phyloP scores from a whole-genome alignment of 2,888 invertebrate genomes.

The Hofmannophila pseudospretella region DNA sequence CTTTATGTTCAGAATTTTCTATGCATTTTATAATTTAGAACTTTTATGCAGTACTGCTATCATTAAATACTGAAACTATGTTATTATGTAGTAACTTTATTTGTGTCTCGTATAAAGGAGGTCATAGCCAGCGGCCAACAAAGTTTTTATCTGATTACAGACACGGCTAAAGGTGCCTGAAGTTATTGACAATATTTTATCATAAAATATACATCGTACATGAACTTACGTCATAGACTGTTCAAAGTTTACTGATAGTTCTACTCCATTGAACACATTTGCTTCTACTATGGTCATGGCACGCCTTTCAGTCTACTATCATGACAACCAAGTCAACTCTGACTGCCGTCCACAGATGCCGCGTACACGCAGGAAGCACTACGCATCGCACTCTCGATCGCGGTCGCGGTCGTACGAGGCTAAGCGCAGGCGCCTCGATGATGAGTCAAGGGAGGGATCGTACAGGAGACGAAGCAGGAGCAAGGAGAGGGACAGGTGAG shows the following conservation, averaged over 20 bases:
- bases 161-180: too few relatives aligned
- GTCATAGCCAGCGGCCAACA: too few relatives aligned
- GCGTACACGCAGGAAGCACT: slow-evolving; percentile 88
- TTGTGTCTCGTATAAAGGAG: too few relatives aligned
- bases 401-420: slow-evolving; percentile 78
- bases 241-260: neutral
- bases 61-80: too few relatives aligned
- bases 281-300: neutral
- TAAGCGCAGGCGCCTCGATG: slow-evolving; percentile 85
- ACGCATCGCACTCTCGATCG: slow-evolving; percentile 80
- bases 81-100: too few relatives aligned
- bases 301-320: neutral
- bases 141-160: too few relatives aligned
- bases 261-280: neutral
- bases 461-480: slow-evolving; percentile 69
- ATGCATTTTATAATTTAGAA: too few relatives aligned
- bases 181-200: too few relatives aligned
- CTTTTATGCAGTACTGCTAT: too few relatives aligned
- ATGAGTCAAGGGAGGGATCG: slow-evolving; percentile 59
- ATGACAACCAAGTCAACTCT: neutral
- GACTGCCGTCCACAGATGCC: slow-evolving; percentile 82
- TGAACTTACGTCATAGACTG: too few relatives aligned
- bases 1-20: too few relatives aligned
- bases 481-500: slow-evolving; percentile 80
- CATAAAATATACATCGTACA: too few relatives aligned